Conservation (phyloP, 1,140 invertebrate genomes). For the Homalodisca vitripennis region DNA sequence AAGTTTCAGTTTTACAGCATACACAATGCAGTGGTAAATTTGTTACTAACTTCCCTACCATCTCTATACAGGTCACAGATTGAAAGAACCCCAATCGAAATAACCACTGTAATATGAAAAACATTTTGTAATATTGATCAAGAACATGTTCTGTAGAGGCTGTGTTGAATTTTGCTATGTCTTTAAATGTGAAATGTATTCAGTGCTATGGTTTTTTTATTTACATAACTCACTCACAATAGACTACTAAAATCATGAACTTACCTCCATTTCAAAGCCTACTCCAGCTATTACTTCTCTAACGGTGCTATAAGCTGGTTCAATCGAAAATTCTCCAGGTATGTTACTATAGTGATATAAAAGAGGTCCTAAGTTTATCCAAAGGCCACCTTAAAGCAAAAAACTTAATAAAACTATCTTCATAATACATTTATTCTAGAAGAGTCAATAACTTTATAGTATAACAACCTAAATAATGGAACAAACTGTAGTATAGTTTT, state of each 20-base stretch:
- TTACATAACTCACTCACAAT: neutral
- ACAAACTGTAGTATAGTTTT: too few relatives aligned
- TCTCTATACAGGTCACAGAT: too few relatives aligned
- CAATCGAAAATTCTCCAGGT: conserved; percentile 86
- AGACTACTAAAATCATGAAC: conserved; percentile 27
- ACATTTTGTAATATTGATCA: neutral
- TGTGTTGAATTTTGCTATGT: neutral
- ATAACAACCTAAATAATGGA: too few relatives aligned
- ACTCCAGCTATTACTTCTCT: conserved; percentile 77
- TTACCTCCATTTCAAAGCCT: conserved; percentile 86
- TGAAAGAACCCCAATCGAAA: too few relatives aligned
- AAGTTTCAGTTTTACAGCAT: too few relatives aligned
- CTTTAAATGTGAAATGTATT: neutral
- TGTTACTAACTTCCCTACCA: too few relatives aligned
- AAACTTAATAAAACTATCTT: too few relatives aligned
- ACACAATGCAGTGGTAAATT: too few relatives aligned
- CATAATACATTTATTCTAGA: too few relatives aligned
- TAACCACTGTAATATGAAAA: neutral
- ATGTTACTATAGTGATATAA: conserved; percentile 94
- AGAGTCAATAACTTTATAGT: too few relatives aligned
- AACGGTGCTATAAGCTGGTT: conserved; percentile 88
- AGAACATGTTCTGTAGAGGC: neutral
- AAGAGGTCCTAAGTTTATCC: conserved; percentile 91
- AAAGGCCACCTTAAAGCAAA: conserved; percentile 62
- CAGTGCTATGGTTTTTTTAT: neutral